Percentiles rank a stretch among this genome's conserved stretches.
Evolutionary conservation across 2,113 vertebrate genomes (phyloP).

Genomic region (Rhegmatorhina hoffmannsi): DNA sequence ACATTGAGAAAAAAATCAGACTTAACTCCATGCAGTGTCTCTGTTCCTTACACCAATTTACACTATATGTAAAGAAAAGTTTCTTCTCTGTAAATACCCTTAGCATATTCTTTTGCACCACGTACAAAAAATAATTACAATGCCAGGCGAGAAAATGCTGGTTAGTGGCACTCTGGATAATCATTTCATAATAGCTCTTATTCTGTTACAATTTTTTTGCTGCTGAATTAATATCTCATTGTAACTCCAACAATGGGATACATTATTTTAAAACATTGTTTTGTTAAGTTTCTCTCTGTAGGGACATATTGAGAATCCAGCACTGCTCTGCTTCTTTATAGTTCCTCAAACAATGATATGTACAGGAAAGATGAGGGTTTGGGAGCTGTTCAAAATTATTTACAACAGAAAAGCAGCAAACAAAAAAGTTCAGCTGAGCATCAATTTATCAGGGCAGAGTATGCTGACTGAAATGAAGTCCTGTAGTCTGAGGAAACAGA

Average conservation of each 20-base stretch:
- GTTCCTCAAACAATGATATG: not conserved
- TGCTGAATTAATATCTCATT: conserved; percentile 59
- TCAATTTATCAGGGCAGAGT: not conserved
- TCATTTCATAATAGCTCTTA: conserved; percentile 55
- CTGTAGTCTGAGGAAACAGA: not conserved
- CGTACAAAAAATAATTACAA: conserved; percentile 35
- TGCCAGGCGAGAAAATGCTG: conserved; percentile 47
- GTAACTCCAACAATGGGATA: conserved; percentile 49
- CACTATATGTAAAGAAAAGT: conserved; percentile 49
- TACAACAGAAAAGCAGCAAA: not conserved
- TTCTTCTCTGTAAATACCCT: conserved; percentile 53
- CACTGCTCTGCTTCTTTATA: conserved; percentile 4
- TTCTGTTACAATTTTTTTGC: conserved; percentile 50
- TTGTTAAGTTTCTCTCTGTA: conserved; percentile 54
- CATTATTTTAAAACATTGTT: conserved; percentile 34
- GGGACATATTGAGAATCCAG: conserved; percentile 1
- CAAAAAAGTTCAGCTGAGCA: not conserved
- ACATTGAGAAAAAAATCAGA: conserved; percentile 45
- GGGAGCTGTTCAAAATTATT: not conserved
- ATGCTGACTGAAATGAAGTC: not conserved
- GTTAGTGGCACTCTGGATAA: conserved; percentile 36
- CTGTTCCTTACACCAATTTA: conserved; percentile 55
- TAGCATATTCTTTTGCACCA: conserved; percentile 23
- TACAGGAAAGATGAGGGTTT: not conserved
- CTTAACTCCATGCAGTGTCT: conserved; percentile 57